A percentile compares a stretch with the other conserved stretches of the same genome.
Evolutionary conservation across 2,113 vertebrate genomes (phyloP).

Genomic region (Hippocampus abdominalis): DNA sequence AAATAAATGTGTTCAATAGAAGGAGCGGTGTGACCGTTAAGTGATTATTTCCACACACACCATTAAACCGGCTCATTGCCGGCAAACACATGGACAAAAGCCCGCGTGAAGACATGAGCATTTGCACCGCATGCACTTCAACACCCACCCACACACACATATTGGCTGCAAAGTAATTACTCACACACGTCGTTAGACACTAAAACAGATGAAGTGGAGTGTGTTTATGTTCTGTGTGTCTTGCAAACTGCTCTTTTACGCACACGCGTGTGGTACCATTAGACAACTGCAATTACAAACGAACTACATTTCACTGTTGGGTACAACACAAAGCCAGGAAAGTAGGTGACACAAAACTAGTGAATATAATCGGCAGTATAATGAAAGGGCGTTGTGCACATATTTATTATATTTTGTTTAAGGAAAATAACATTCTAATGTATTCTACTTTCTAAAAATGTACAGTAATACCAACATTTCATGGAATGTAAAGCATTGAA

Average conservation of each 20-base stretch:
- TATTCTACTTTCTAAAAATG: too few species aligned
- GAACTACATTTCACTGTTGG: constrained; percentile 7
- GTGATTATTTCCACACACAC: constrained; percentile 71
- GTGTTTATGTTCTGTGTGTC: constrained; percentile 63
- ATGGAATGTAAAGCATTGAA: too few species aligned
- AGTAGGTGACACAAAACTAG: neutral
- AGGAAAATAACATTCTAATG: too few species aligned
- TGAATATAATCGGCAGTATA: neutral
- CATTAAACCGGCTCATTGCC: constrained; percentile 70
- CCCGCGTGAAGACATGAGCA: constrained; percentile 62
- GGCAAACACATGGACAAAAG: constrained; percentile 57
- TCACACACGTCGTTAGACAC: constrained; percentile 71
- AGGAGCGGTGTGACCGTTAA: constrained; percentile 58
- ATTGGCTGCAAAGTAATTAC: constrained; percentile 63
- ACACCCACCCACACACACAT: constrained; percentile 59
- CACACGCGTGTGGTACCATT: constrained; percentile 20
- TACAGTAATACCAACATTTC: too few species aligned
- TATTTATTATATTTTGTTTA: neutral
- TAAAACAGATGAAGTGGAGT: constrained; percentile 60
- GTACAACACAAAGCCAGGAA: neutral
- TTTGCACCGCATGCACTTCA: constrained; percentile 26
- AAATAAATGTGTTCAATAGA: constrained; percentile 45
- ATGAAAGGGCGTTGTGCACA: neutral
- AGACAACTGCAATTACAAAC: constrained; percentile 25
- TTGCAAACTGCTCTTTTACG: constrained; percentile 27